phyloP scores from a whole-genome alignment of 2,888 invertebrate genomes.

The Spialia ferax region DNA sequence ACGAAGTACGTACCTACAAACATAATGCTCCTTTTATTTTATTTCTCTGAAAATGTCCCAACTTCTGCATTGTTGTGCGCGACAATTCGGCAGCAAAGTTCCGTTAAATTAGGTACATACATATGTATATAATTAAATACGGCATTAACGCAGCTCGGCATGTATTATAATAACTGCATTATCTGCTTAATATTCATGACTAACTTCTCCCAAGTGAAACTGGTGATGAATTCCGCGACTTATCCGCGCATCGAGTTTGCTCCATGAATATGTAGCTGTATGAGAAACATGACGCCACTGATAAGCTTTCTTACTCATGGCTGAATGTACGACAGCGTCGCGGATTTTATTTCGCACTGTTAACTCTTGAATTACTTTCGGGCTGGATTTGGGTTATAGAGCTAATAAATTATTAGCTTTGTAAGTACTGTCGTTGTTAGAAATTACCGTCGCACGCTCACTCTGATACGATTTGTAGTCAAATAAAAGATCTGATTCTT shows the following conservation, averaged over 20 bases:
- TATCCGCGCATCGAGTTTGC: slow-evolving; percentile 64
- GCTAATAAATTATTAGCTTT: background rate
- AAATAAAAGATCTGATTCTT: no score
- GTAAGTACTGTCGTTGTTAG: background rate
- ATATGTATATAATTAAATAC: slow-evolving; percentile 61
- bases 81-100: slow-evolving; percentile 51
- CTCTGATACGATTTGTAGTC: no score
- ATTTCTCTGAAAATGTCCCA: background rate
- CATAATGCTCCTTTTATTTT: no score
- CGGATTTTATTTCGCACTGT: slow-evolving; percentile 14
- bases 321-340: slow-evolving; percentile 11
- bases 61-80: slow-evolving; percentile 33
- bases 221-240: slow-evolving; percentile 73
- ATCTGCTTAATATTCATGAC: slow-evolving; percentile 80
- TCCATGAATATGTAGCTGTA: slow-evolving; percentile 74
- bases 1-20: no score
- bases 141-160: slow-evolving; percentile 62
- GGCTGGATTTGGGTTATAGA: background rate
- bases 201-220: slow-evolving; percentile 69
- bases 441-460: no score
- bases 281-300: slow-evolving; percentile 41
- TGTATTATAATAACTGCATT: slow-evolving; percentile 78
- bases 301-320: slow-evolving; percentile 51
- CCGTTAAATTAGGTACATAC: slow-evolving; percentile 57
- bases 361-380: slow-evolving; percentile 3